phyloP scores from a whole-genome alignment of 2,113 vertebrate species.

The Mugil cephalus region DNA sequence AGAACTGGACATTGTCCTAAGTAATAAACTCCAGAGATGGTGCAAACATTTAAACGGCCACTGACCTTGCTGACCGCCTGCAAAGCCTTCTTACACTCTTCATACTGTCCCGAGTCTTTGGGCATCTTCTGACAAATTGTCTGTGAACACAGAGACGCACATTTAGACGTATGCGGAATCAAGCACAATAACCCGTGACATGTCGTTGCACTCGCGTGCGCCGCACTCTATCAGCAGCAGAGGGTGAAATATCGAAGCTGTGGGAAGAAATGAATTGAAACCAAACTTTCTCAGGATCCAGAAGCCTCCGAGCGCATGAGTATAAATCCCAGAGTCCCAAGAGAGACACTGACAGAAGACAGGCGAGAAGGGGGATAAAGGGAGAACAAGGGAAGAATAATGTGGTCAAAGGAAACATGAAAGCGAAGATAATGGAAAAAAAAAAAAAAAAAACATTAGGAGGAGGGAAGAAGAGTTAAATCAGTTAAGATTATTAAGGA shows the following conservation, averaged over 20 bases:
- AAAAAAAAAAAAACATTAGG: conserved; percentile 25
- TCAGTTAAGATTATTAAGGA: conserved; percentile 14
- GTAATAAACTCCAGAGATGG: too few species aligned
- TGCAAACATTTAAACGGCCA: background rate
- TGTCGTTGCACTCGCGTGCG: background rate
- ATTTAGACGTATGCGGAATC: background rate
- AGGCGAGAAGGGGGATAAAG: conserved; percentile 29
- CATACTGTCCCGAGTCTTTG: conserved; percentile 88
- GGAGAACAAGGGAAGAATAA: conserved; percentile 28
- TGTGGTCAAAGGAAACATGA: conserved; percentile 33
- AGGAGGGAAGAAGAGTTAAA: conserved; percentile 3
- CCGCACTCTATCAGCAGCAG: conserved; percentile 20
- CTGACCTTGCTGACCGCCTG: conserved; percentile 96
- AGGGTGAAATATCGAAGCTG: conserved; percentile 36
- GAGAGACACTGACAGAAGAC: conserved; percentile 40
- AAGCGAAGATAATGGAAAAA: conserved; percentile 16
- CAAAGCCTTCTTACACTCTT: conserved; percentile 90
- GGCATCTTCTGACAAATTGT: conserved; percentile 97
- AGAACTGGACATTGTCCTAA: too few species aligned
- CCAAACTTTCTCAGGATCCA: conserved; percentile 81
- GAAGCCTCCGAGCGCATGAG: conserved; percentile 57
- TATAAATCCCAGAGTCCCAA: conserved; percentile 60
- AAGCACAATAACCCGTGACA: background rate
- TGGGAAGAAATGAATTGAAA: conserved; percentile 65
- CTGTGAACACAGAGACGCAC: conserved; percentile 77